These are phyloP conservation scores for Mimas tiliae DNA, from an alignment of 2,888 invertebrate species.

Conservation along the genomic window DNA sequence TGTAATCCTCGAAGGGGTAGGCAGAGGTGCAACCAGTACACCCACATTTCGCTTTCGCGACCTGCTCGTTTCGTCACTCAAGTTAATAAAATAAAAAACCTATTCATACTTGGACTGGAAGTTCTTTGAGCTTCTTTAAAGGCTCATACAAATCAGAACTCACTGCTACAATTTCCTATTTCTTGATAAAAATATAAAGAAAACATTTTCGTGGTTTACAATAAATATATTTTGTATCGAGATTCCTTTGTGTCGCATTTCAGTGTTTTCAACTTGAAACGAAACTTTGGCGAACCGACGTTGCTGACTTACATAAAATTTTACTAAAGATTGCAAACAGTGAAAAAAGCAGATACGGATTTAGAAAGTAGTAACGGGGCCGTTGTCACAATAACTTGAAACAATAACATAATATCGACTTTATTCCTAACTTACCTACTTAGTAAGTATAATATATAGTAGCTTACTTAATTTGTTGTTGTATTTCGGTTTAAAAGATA, in stretches of 20 bases:
- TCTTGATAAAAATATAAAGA: neutral
- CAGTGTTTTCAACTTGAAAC: neutral
- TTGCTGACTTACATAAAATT: neutral
- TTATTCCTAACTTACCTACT: no score
- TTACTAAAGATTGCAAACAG: conserved; percentile 16
- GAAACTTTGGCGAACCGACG: neutral
- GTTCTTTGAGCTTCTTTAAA: neutral
- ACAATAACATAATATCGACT: no score
- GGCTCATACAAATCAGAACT: neutral
- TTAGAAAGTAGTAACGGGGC: neutral
- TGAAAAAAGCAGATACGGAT: neutral
- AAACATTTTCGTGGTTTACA: neutral
- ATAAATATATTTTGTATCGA: neutral
- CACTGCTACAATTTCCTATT: neutral
- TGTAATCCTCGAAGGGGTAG: no score
- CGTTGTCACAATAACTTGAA: neutral
- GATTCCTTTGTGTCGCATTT: conserved; percentile 17
- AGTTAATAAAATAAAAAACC: no score
- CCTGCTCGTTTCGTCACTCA: no score
- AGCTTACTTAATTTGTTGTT: no score
- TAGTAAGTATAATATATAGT: no score
- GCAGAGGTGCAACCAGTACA: no score
- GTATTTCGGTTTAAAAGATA: no score
- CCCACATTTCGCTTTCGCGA: no score
- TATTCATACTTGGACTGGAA: no score